These are phyloP conservation scores for Odobenus rosmarus DNA, from an alignment of 2,113 vertebrate genomes.

Conservation along the genomic window DNA sequence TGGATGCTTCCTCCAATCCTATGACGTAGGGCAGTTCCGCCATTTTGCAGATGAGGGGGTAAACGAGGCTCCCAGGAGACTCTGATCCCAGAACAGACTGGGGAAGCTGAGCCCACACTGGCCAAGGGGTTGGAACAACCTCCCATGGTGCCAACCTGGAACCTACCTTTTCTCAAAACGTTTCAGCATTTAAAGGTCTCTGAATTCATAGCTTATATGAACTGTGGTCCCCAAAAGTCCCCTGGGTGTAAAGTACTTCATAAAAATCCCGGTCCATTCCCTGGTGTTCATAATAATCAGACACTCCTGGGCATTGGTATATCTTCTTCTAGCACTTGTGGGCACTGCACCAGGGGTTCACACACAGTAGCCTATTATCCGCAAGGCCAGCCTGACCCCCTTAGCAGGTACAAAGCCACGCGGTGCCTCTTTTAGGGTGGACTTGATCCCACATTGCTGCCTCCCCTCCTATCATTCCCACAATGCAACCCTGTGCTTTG, in stretches of 20 bases:
- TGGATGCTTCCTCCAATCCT: not conserved
- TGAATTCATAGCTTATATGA: not conserved
- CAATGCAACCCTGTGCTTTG: not conserved
- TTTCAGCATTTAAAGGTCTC: no score
- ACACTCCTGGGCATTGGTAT: accelerated
- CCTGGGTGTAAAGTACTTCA: not conserved
- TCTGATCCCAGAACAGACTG: not conserved
- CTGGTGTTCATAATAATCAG: not conserved
- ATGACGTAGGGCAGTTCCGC: not conserved
- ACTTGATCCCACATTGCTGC: not conserved
- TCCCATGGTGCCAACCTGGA: not conserved
- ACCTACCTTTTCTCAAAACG: not conserved
- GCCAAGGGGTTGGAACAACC: not conserved
- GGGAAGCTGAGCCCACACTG: not conserved
- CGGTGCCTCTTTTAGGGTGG: not conserved
- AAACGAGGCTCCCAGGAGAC: not conserved
- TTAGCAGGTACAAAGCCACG: not conserved
- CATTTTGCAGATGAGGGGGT: not conserved
- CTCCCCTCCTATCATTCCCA: not conserved
- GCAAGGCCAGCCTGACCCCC: not conserved
- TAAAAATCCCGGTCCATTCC: not conserved
- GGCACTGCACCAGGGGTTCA: not conserved
- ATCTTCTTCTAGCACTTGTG: no score
- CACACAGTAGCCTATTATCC: not conserved
- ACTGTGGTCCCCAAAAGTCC: not conserved